phyloP scores from a whole-genome alignment of 2,888 invertebrate species.

The Ophioninae sp. region DNA sequence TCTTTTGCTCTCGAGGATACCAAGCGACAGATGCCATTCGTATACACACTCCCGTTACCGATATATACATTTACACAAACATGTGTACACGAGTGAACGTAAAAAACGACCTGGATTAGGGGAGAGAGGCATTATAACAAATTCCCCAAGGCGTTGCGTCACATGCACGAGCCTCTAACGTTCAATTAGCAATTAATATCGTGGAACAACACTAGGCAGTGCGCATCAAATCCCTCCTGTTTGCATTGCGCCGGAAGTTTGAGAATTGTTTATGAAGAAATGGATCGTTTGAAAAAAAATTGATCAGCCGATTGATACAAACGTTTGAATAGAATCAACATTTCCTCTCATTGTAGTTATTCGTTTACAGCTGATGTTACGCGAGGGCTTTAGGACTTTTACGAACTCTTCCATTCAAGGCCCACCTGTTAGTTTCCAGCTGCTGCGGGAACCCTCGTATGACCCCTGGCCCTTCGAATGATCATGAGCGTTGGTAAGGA shows the following conservation, averaged over 20 bases:
- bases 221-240: constrained; percentile 59
- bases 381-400: too few relatives aligned
- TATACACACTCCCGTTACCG: constrained; percentile 18
- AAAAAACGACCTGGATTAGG: too few relatives aligned
- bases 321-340: too few relatives aligned
- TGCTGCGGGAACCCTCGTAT: not conserved
- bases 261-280: not conserved
- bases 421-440: too few relatives aligned
- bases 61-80: constrained; percentile 12
- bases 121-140: constrained; percentile 25
- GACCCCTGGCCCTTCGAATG: not conserved
- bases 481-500: not conserved
- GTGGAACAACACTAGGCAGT: constrained; percentile 57
- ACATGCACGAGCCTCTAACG: constrained; percentile 40
- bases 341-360: too few relatives aligned
- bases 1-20: constrained; percentile 35
- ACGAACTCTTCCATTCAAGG: too few relatives aligned
- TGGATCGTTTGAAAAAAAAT: not conserved
- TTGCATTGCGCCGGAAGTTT: not conserved
- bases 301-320: not conserved
- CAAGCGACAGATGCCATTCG: constrained; percentile 57
- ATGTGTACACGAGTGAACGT: not conserved
- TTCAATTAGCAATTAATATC: constrained; percentile 69
- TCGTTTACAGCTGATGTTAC: too few relatives aligned
- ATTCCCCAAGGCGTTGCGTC: constrained; percentile 58